Base-by-base conservation (phyloP, 2,113 vertebrate species). In the Toxotes chatareus region DNA sequence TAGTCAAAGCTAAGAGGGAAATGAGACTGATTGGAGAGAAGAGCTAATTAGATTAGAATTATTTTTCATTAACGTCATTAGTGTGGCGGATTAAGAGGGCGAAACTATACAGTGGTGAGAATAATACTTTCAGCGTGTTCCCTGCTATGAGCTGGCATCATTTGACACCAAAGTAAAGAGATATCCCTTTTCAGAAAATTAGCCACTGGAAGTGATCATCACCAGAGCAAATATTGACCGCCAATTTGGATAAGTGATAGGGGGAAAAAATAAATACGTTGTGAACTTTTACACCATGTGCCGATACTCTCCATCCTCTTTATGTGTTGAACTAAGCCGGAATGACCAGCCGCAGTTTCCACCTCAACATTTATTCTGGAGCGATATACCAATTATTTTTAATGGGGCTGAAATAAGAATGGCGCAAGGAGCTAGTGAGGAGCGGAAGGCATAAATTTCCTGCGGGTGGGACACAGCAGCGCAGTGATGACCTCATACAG, bases 341-440 rank as follows among this genome's bases (percentile, higher is more conserved):
- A 87, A 75, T 90, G 79, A 87, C 82, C 79, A 73, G 84, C 85
- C 69, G 32, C 19, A 66, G 84, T 84, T 91, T 89, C 86, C 80
- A 57, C 40, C 73, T 80, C 86, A 90, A 88, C 85, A 86, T 89
- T 91, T 88, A 86, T 90, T 88, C 87, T 88, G 88, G 85, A 90
- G 83, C 73, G n/a, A 84, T 82, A 66, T 65, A 32, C 61, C 90
- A 90, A 87, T 93, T 90, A 93, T 79, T 88, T 91, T 86, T 88
- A 93, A 93, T 89, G 86, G 87, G 85, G 84, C 90, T 87, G 79
- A 92, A 83, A 90, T 77, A 85, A 84, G 86, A 89, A 86, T 76
- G 77, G 76, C 21, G 59, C 21, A 21, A 83, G 31, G 73, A 85
- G 62, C 61, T 42, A 1, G 69, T 14, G 49, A 80, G 65, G 13